phyloP scores from a whole-genome alignment of 1,140 invertebrate species.

The Phymastichus coffea region DNA sequence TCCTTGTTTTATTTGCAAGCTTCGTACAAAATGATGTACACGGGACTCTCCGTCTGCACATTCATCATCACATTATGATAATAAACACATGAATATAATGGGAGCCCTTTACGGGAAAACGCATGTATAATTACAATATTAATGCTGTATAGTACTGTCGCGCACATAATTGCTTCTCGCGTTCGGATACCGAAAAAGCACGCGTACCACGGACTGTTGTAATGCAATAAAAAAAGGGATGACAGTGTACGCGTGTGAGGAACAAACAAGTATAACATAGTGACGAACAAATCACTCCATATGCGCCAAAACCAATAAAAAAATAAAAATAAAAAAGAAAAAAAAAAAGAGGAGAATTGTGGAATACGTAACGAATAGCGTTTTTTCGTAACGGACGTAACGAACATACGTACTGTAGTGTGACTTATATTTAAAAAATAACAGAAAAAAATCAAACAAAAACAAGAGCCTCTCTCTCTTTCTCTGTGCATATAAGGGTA shows the following conservation, averaged over 20 bases:
- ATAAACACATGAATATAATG: too few species aligned
- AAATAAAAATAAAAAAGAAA: too few species aligned
- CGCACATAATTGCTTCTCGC: too few species aligned
- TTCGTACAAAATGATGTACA: constrained; percentile 20
- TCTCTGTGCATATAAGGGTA: background rate
- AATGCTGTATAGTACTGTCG: too few species aligned
- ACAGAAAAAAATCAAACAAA: background rate
- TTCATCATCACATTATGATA: background rate
- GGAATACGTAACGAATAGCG: background rate
- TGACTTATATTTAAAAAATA: constrained; percentile 39
- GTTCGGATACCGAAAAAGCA: too few species aligned
- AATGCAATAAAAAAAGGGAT: too few species aligned
- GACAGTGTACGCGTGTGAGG: too few species aligned
- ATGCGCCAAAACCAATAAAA: too few species aligned
- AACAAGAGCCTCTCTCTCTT: background rate
- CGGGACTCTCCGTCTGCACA: background rate
- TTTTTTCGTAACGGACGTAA: constrained; percentile 24
- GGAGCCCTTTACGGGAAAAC: background rate
- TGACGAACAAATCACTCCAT: too few species aligned
- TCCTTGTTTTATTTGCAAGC: constrained; percentile 5
- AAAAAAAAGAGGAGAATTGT: background rate
- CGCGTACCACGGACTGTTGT: too few species aligned
- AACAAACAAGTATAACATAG: too few species aligned
- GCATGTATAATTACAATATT: too few species aligned
- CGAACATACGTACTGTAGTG: constrained; percentile 47